Evolutionary conservation across 2,797 vertebrate genomes (phyloP), one percentile per base, ranked within the genome.

Genomic region (Hoplostethus mediterraneus): DNA sequence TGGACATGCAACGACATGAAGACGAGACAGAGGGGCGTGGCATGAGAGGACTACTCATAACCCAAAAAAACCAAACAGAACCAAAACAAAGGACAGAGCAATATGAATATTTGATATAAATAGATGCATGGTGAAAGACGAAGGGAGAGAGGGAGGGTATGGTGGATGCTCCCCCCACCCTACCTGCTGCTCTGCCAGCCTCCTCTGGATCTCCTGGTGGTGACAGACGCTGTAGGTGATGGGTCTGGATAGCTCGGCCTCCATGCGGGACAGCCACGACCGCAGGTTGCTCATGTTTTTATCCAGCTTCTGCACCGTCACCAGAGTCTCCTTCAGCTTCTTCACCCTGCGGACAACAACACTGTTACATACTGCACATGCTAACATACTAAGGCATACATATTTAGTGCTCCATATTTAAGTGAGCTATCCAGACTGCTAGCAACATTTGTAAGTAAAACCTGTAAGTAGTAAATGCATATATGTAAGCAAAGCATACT

Each of bases 231-330:
- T 96, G 88, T 99, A 99, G 59, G 95, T 94, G 63, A 98, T 93
- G 0, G 98, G 98, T 67, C 95, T 94, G 49, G 95, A 95, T 61
- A 99, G 95, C 75, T 97, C 96, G 0, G 95, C 95, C 89, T 99
- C 97, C 0, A 98, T 95, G 40, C 90, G 95, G 28, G 92, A 95
- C 79, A 99, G 86, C 97, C 98, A 99, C n/a, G 94, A 96, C 38
- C 96, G 96, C 30, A 99, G 94, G 91, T 95, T 97, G 73, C 95
- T 98, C 97, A 98, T 98, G 90, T 96, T 98, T 92, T 96, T 97
- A 88, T 99, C 97, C 81, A 99, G 90, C 76, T 95, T 96, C 89
- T 98, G 97, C 83, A 97, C 94, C 12, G 95, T 95, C 80, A 93
- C 92, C 90, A 97, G 93, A 0, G 97, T 98, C 87, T 97, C 97